Evolutionary conservation across 1,140 invertebrate species (phyloP).

Genomic region (Antheraea pernyi): DNA sequence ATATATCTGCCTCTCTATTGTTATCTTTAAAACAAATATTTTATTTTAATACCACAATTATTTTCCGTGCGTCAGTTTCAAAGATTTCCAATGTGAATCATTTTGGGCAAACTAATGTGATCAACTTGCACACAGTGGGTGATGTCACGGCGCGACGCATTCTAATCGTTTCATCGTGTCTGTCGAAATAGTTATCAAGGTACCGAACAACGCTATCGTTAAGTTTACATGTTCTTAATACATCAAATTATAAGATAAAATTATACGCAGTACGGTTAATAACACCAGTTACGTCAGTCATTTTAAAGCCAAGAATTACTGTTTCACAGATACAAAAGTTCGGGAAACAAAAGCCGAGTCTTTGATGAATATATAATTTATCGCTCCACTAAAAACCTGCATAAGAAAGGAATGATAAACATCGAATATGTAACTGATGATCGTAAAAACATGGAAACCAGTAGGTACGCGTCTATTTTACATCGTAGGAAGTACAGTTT

Average conservation of each 20-base stretch:
- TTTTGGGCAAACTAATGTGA: neutral
- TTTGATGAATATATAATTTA: conserved; percentile 78
- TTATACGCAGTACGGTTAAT: conserved; percentile 43
- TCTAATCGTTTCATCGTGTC: conserved; percentile 5
- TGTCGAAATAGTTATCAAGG: conserved; percentile 52
- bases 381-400: conserved; percentile 70
- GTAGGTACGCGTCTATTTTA: conserved; percentile 60
- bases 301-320: conserved; percentile 53
- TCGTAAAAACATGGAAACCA: conserved; percentile 72
- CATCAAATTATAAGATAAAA: conserved; percentile 41
- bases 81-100: conserved; percentile 1
- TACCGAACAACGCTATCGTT: conserved; percentile 36
- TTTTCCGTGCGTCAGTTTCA: neutral
- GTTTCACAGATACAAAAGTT: conserved; percentile 60
- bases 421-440: conserved; percentile 78
- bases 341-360: conserved; percentile 65
- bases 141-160: neutral
- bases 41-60: neutral
- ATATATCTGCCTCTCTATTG: neutral
- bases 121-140: neutral
- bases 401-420: conserved; percentile 79
- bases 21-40: neutral
- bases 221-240: conserved; percentile 47
- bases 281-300: conserved; percentile 53
- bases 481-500: conserved; percentile 70